A percentile compares a stretch with the other conserved stretches of the same genome.
Evolutionary conservation across 2,113 vertebrate genomes (phyloP).

Genomic region (Nycticebus coucang): DNA sequence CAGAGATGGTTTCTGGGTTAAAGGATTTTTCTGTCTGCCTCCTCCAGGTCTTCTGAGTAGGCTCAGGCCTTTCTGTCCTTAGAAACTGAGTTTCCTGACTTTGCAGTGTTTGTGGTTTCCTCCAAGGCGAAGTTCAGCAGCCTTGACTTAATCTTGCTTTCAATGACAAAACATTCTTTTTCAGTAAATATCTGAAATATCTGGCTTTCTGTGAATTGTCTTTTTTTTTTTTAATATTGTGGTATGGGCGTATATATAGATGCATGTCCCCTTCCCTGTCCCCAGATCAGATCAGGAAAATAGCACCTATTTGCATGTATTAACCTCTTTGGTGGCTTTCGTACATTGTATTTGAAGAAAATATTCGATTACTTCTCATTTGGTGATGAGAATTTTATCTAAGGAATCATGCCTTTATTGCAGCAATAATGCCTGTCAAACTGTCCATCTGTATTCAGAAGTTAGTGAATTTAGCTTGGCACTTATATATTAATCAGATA

Average conservation of each 20-base stretch:
- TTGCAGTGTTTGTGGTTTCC: not conserved
- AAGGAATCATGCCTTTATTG: constrained; percentile 6
- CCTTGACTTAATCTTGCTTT: not conserved
- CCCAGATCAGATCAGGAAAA: not conserved
- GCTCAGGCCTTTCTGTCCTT: not conserved
- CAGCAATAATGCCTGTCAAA: not conserved
- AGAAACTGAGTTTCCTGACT: not conserved
- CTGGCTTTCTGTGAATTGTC: not conserved
- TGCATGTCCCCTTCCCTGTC: too few species aligned
- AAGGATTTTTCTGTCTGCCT: not conserved
- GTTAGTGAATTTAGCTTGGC: not conserved
- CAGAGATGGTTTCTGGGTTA: not conserved
- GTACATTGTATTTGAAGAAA: constrained; percentile 22
- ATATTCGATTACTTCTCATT: not conserved
- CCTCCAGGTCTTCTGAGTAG: not conserved
- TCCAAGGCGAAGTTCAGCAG: not conserved
- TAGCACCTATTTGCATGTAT: not conserved
- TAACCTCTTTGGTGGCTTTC: not conserved
- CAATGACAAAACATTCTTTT: not conserved
- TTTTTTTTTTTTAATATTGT: not conserved
- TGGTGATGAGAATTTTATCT: not conserved
- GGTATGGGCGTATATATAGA: not conserved
- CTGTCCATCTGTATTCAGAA: not conserved
- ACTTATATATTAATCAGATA: not conserved
- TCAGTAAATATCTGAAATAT: not conserved